Percentiles rank a stretch among this genome's conserved stretches.
Conservation (phyloP, 1,140 invertebrate genomes). For the Ericerus pela region DNA sequence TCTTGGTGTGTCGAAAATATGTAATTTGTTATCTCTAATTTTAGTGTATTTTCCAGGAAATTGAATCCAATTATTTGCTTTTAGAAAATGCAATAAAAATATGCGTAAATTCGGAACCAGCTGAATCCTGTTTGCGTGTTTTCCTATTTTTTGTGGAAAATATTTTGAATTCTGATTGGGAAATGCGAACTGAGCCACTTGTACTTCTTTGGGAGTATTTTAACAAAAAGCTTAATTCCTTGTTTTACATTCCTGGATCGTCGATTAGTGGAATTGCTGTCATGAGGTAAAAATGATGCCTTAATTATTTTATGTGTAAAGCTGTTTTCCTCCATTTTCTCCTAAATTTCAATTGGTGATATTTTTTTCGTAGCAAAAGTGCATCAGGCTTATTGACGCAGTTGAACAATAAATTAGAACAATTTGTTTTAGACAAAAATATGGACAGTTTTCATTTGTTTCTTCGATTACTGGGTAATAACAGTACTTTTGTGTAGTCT, state of each 20-base stretch:
- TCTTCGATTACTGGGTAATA: constrained; percentile 31
- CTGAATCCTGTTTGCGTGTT: constrained; percentile 31
- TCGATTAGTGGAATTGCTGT: constrained; percentile 31
- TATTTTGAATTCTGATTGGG: constrained; percentile 32
- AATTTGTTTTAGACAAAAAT: constrained; percentile 25
- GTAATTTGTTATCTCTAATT: constrained; percentile 16
- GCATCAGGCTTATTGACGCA: constrained; percentile 32
- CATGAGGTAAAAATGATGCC: constrained; percentile 32
- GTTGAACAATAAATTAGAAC: constrained; percentile 29
- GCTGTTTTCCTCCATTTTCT: constrained; percentile 15
- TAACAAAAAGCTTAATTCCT: constrained; percentile 32
- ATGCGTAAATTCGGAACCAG: constrained; percentile 30
- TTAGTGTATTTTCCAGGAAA: constrained; percentile 13
- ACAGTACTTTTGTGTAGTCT: background rate
- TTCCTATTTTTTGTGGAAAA: constrained; percentile 31
- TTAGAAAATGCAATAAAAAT: constrained; percentile 32
- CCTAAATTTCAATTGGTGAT: constrained; percentile 11
- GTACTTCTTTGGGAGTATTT: constrained; percentile 35
- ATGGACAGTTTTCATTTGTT: constrained; percentile 35
- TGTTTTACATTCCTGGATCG: constrained; percentile 30
- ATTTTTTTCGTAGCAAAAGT: constrained; percentile 28
- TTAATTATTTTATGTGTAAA: no score
- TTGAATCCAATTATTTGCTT: constrained; percentile 18
- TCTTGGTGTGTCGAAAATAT: no score
- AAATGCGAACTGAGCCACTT: constrained; percentile 30